Conservation (phyloP, 64 coral and sea anemone genomes). For the Stylophora pistillata region DNA sequence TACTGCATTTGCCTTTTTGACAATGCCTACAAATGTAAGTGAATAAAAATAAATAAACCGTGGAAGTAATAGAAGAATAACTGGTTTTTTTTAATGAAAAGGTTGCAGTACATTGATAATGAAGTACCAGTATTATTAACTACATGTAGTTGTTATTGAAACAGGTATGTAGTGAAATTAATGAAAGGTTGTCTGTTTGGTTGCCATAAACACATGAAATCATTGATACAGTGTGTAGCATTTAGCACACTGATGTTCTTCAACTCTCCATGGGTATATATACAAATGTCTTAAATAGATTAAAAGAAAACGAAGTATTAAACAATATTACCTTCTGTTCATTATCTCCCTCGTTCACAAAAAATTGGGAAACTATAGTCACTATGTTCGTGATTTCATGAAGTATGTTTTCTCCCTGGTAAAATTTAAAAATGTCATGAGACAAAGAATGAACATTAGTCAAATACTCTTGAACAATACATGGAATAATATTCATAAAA, state of each 20-base stretch:
- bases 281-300: not conserved
- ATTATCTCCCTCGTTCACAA: not conserved
- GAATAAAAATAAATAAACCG: too few relatives aligned
- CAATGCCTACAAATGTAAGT: too few relatives aligned
- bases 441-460: not conserved
- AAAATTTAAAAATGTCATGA: not conserved
- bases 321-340: constrained; percentile 1
- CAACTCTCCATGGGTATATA: not conserved
- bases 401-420: not conserved
- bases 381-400: constrained; percentile 28
- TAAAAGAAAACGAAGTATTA: not conserved
- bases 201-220: too few relatives aligned
- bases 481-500: not conserved
- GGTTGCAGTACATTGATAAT: too few relatives aligned
- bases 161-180: too few relatives aligned
- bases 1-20: not conserved
- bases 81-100: too few relatives aligned
- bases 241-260: too few relatives aligned
- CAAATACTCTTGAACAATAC: not conserved
- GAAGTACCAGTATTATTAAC: too few relatives aligned
- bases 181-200: too few relatives aligned
- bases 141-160: too few relatives aligned
- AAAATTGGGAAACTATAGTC: constrained; percentile 11
- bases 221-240: too few relatives aligned
- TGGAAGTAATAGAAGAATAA: too few relatives aligned